Evolutionary conservation across 2,888 invertebrate genomes (phyloP).

Genomic region (Danaus chrysippus): DNA sequence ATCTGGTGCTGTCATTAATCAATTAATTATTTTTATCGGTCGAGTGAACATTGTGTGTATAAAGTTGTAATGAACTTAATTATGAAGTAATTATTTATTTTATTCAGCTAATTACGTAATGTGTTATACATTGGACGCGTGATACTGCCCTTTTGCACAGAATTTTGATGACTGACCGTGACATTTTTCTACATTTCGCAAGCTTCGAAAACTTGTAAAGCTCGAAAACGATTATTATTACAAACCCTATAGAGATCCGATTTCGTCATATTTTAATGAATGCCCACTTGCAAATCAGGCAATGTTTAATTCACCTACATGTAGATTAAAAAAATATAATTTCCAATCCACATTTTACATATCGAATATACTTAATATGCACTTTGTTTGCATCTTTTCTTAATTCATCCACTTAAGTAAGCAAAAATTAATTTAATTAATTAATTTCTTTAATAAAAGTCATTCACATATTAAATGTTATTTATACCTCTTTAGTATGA

Average conservation of each 20-base stretch:
- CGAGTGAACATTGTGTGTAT: slow-evolving; percentile 6
- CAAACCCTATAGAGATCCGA: slow-evolving; percentile 50
- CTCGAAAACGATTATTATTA: slow-evolving; percentile 53
- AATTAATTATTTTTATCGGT: slow-evolving; percentile 16
- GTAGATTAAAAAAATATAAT: slow-evolving; percentile 36
- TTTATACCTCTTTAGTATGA: too few relatives aligned
- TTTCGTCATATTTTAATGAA: slow-evolving; percentile 60
- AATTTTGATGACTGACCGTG: slow-evolving; percentile 61
- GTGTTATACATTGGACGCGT: slow-evolving; percentile 24
- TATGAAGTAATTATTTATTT: slow-evolving; percentile 18
- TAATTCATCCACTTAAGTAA: too few relatives aligned
- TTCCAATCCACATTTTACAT: slow-evolving; percentile 3
- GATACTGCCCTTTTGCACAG: slow-evolving; percentile 53
- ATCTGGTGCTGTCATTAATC: slow-evolving; percentile 16
- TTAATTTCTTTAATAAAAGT: too few relatives aligned
- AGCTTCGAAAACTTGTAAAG: slow-evolving; percentile 54
- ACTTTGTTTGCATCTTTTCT: too few relatives aligned
- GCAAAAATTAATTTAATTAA: too few relatives aligned
- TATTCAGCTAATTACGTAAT: slow-evolving; percentile 12
- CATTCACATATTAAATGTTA: too few relatives aligned
- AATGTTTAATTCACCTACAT: slow-evolving; percentile 18
- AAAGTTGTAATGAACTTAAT: background rate
- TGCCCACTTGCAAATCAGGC: slow-evolving; percentile 33
- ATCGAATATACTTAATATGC: too few relatives aligned
- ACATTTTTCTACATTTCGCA: slow-evolving; percentile 61